phyloP scores from a whole-genome alignment of 2,797 vertebrate genomes.

The Hephaestus fuliginosus region DNA sequence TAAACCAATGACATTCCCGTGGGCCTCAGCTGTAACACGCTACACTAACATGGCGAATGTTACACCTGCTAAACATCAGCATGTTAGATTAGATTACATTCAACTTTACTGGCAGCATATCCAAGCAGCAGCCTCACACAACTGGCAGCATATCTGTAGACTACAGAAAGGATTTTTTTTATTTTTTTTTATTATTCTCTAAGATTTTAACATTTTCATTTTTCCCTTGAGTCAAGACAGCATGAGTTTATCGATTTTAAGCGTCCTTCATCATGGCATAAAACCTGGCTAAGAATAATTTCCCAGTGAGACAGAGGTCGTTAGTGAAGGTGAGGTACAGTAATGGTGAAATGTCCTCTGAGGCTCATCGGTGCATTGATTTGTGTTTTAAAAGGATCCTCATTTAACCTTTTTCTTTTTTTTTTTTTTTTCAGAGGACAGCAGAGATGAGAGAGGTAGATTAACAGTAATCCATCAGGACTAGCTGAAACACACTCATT shows the following conservation, averaged over 20 bases:
- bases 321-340: constrained; percentile 28
- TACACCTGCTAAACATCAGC: background rate
- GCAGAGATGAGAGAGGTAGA: background rate
- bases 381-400: constrained; percentile 37
- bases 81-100: background rate
- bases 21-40: background rate
- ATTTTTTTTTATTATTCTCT: background rate
- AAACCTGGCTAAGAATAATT: constrained; percentile 34
- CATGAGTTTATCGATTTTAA: constrained; percentile 34
- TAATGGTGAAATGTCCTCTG: constrained; percentile 49
- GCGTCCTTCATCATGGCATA: constrained; percentile 19
- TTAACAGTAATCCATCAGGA: constrained; percentile 26
- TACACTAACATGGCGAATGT: background rate
- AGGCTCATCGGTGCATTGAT: constrained; percentile 56
- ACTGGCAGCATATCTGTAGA: background rate
- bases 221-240: constrained; percentile 7
- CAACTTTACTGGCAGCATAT: too few relatives aligned
- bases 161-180: background rate
- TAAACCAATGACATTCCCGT: background rate
- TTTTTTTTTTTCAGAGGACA: constrained; percentile 5
- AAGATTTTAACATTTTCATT: background rate
- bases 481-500: constrained; percentile 14
- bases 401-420: constrained; percentile 14
- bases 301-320: constrained; percentile 13
- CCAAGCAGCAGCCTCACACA: background rate